phyloP scores from a whole-genome alignment of 2,888 invertebrate genomes.

The Anarsia innoxiella region DNA sequence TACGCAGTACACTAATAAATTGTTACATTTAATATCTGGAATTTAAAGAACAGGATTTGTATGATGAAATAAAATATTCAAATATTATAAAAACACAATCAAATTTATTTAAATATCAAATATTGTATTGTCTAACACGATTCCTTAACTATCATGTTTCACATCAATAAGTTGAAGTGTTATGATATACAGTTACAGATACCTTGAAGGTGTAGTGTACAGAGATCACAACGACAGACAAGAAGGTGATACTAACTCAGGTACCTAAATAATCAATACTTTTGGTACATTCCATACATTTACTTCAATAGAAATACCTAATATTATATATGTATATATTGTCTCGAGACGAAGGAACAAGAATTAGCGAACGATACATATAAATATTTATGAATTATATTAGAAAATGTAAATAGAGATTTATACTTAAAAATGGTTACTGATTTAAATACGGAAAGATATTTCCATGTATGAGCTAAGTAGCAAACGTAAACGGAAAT shows the following conservation, averaged over 20 bases:
- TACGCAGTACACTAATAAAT: too few relatives aligned
- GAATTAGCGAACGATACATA: constrained; percentile 42
- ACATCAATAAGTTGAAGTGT: constrained; percentile 66
- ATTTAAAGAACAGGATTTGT: too few relatives aligned
- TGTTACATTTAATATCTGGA: too few relatives aligned
- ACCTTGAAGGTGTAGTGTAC: constrained; percentile 35
- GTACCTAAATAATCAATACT: background rate
- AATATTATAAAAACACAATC: constrained; percentile 69
- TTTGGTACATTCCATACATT: background rate
- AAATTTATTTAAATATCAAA: constrained; percentile 75
- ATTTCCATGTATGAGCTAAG: too few relatives aligned
- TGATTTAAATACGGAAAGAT: too few relatives aligned
- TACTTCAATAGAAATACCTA: too few relatives aligned
- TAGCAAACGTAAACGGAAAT: too few relatives aligned
- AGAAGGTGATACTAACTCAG: background rate
- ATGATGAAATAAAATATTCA: constrained; percentile 45
- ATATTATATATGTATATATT: constrained; percentile 27
- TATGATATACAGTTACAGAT: constrained; percentile 61
- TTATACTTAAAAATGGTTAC: too few relatives aligned
- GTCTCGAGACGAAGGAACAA: constrained; percentile 61
- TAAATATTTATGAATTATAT: too few relatives aligned
- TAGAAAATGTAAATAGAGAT: too few relatives aligned
- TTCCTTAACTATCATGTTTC: constrained; percentile 73
- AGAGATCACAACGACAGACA: constrained; percentile 8
- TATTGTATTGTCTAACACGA: constrained; percentile 76